Evolutionary conservation across 2,797 vertebrate genomes (phyloP), one percentile per base, ranked within the genome.

Genomic region (Sciurus carolinensis): DNA sequence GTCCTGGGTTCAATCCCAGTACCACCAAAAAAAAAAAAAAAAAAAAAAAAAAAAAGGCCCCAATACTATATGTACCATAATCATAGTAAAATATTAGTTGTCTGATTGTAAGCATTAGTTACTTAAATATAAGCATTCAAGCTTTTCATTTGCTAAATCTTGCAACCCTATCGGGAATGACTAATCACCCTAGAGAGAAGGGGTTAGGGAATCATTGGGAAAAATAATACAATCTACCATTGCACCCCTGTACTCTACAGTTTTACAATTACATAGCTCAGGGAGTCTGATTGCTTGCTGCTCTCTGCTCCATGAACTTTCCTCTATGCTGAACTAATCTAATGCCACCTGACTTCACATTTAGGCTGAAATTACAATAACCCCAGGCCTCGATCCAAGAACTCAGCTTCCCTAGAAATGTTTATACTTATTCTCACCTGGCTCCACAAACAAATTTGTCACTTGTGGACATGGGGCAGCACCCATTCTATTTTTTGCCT

Each of bases 141-240:
- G 15, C 17, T 66, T 94, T 96, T 84, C 64, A 71, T 75, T 88
- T 42, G 44, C 10, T 92, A 66, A 72, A 33, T 57, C 47, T 84
- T 57, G 11, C 20, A 47, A 94, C 30, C 17, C n/a, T 67, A n/a
- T 5, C 12, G 83, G 28, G 17, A 22, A 64, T 59, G 26, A 17
- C 42, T 66, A 71, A 84, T 76, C 30, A 22, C 88, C 12, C 30
- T 57, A 47, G 39, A 87, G 17, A 57, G 26, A 79, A 95, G 15
- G 5, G 2, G 14, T 12, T 30, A 26, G 3, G 85, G 36, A 59
- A 50, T 86, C 14, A 15, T 9, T 47, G n/a, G 87, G 22, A n/a
- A 59, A 20, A 84, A 39, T 42, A 92, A 75, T 77, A n/a, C 0
- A 72, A 39, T 90, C 59, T 64, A 83, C 26, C 13, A 10, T 26